Conservation (phyloP, 2,113 vertebrate species). For the Phylloscopus trochilus region DNA sequence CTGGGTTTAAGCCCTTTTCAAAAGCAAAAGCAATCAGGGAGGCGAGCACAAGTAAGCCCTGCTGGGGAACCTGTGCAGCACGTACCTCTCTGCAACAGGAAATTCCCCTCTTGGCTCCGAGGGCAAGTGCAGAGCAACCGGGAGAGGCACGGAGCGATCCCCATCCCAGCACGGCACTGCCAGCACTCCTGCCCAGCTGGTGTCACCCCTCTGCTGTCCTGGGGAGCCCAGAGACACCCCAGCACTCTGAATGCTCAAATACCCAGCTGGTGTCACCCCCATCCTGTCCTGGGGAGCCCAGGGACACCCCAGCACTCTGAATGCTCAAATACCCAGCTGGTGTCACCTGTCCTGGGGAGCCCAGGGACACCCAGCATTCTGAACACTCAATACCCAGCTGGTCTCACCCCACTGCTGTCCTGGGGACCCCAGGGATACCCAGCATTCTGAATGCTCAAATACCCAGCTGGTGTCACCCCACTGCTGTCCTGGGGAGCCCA, state of each 20-base stretch:
- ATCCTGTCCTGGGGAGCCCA: too few species aligned
- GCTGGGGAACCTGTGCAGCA: not conserved
- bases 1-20: not conserved
- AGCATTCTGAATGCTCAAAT: too few species aligned
- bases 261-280: not conserved
- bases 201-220: rapidly evolving
- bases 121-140: not conserved
- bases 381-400: too few species aligned
- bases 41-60: not conserved
- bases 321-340: too few species aligned
- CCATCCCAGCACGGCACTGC: rapidly evolving
- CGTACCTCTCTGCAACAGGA: not conserved
- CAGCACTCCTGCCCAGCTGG: not conserved
- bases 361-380: too few species aligned
- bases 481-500: too few species aligned
- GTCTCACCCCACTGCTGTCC: too few species aligned
- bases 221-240: not conserved
- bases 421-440: too few species aligned
- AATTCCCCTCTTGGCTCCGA: not conserved
- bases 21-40: not conserved
- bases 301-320: too few species aligned
- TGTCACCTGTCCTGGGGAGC: too few species aligned
- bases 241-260: rapidly evolving
- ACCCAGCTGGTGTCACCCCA: too few species aligned
- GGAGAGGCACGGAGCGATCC: rapidly evolving